A percentile compares a stretch with the other conserved stretches of the same genome.
These are phyloP conservation scores for Manacus vitellinus DNA, from an alignment of 2,113 vertebrate species.

Conservation along the genomic window DNA sequence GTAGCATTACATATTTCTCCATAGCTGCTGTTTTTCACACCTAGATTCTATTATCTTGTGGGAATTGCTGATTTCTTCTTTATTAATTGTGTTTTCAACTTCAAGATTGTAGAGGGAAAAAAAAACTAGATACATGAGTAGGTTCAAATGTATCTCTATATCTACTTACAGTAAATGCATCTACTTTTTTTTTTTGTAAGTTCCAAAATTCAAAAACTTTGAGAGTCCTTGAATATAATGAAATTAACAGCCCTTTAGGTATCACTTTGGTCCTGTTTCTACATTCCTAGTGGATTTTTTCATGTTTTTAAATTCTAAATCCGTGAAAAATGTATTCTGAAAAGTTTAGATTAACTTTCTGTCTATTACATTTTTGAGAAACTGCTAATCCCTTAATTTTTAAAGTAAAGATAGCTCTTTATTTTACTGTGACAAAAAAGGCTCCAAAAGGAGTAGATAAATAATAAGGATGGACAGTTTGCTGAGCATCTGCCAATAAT, in stretches of 20 bases:
- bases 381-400: background rate
- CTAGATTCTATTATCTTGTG: background rate
- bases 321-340: background rate
- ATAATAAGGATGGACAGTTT: background rate
- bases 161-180: background rate
- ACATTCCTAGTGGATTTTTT: background rate
- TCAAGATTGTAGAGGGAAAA: background rate
- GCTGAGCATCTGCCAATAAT: background rate
- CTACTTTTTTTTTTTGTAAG: background rate
- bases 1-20: background rate
- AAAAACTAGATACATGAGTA: background rate
- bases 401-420: background rate
- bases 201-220: background rate
- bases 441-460: background rate
- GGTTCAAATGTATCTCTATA: background rate
- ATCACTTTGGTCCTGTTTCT: background rate
- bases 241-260: background rate
- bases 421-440: background rate
- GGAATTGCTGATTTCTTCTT: background rate
- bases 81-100: background rate
- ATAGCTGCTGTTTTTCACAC: background rate
- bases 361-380: background rate
- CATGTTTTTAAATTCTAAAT: background rate
- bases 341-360: background rate
- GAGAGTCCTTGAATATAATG: background rate